Evolutionary conservation across 2,113 vertebrate species (phyloP), one percentile per base, ranked within the genome.

Genomic region (Caranx ignobilis): DNA sequence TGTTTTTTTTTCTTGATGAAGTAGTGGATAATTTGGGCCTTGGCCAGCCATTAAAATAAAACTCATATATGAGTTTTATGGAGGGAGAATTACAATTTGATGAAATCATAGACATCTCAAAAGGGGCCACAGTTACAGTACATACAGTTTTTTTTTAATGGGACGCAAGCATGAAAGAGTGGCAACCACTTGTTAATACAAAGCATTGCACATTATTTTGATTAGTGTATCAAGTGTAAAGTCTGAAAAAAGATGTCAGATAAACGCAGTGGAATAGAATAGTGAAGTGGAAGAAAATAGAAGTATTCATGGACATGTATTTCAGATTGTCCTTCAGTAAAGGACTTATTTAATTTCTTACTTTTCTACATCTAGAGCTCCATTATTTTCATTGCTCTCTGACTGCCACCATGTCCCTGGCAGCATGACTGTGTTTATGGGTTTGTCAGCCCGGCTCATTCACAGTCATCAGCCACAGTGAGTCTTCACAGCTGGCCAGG

Each of bases 401-500:
- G 57, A 45, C 67, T 59, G 54, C 57, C 50, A 45, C 54, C 31
- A 5, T 43, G 32, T 65, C 75, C n/a, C 35, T 67, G 65, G 32
- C 65, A 67, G 34, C 52, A 12, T 55, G 50, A 57, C 71, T 67
- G 37, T 63, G 79, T 55, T 81, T 72, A 41, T 0, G 6, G 34
- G 54, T 60, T 69, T 45, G 8, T 86, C 85, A 75, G 70, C 47
- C 65, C 68, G 37, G 32, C 70, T 83, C 68, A 59, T 37, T 79
- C 71, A 71, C 50, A 64, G 60, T 81, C 77, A 66, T 65, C 68
- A 56, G 78, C 62, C 35, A 34, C 35, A 72, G 34, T 69, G 69
- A 86, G 79, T 69, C 81, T 81, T 91, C 82, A 75, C 87, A 88
- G 90, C 84, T 85, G 85, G 61, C 50, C 76, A 31, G 61, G 48